These are phyloP conservation scores for Athalia circularis DNA, from an alignment of 2,888 invertebrate genomes.

Conservation along the genomic window DNA sequence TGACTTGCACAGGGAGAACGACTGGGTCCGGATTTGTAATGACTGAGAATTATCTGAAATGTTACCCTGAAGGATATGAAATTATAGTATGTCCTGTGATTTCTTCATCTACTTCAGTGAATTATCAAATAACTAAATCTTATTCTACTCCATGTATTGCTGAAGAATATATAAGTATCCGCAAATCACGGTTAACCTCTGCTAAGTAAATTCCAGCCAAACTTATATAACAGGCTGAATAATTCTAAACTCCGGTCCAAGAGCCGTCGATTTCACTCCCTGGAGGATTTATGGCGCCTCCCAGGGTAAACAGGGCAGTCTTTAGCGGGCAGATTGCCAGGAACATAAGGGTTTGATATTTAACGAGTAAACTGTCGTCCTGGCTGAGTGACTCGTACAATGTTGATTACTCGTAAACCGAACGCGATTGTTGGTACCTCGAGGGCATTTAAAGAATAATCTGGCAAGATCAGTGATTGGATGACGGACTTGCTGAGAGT, in stretches of 20 bases:
- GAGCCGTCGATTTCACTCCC: slow-evolving; percentile 7
- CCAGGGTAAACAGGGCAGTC: slow-evolving; percentile 16
- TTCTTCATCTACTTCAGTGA: too few relatives aligned
- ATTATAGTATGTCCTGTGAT: too few relatives aligned
- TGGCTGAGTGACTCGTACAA: slow-evolving; percentile 27
- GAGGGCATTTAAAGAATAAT: slow-evolving; percentile 10
- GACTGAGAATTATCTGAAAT: too few relatives aligned
- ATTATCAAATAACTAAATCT: too few relatives aligned
- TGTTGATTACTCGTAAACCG: slow-evolving; percentile 20
- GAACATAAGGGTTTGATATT: neutral
- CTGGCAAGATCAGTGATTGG: slow-evolving; percentile 22
- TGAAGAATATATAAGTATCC: too few relatives aligned
- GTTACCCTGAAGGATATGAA: too few relatives aligned
- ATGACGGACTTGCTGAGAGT: neutral
- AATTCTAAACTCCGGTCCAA: neutral
- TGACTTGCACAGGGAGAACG: too few relatives aligned
- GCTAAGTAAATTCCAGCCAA: too few relatives aligned
- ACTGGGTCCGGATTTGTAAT: too few relatives aligned
- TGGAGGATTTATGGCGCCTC: slow-evolving; percentile 13
- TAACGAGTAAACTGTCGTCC: slow-evolving; percentile 27
- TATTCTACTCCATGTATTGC: too few relatives aligned
- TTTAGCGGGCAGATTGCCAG: slow-evolving; percentile 37
- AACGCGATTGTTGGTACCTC: neutral
- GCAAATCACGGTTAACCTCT: too few relatives aligned
- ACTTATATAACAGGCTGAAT: too few relatives aligned